Percentiles rank a stretch among this genome's conserved stretches.
Evolutionary conservation across 2,797 vertebrate genomes (phyloP).

Genomic region (Cryptoprocta ferox): DNA sequence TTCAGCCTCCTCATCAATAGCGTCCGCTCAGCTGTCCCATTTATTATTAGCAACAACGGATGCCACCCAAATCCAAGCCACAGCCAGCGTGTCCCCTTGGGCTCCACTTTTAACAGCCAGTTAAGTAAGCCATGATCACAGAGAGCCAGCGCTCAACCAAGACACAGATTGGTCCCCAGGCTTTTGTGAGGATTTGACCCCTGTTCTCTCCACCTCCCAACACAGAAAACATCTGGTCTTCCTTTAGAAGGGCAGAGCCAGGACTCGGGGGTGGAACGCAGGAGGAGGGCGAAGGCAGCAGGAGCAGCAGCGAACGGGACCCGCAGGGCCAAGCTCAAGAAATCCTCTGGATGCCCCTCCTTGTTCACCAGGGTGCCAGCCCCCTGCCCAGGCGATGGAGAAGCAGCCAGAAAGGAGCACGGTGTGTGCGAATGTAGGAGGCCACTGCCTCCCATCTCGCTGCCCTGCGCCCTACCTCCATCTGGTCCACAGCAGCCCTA

Average conservation of each 20-base stretch:
- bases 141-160: not conserved
- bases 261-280: not conserved
- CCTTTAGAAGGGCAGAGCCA: not conserved
- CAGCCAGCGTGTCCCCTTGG: not conserved
- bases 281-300: not conserved
- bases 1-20: not conserved
- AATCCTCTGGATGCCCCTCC: not conserved
- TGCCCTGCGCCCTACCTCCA: not conserved
- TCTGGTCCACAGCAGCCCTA: not conserved
- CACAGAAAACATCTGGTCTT: constrained; percentile 39
- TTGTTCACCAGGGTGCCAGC: not conserved
- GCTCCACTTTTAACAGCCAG: constrained; percentile 13
- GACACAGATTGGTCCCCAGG: not conserved
- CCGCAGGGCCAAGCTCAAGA: not conserved
- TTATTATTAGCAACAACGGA: constrained; percentile 71
- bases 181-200: not conserved
- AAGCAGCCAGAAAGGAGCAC: not conserved
- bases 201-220: not conserved
- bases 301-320: not conserved
- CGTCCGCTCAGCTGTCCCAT: constrained; percentile 50
- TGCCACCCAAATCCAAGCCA: constrained; percentile 37
- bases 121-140: constrained; percentile 14
- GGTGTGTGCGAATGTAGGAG: fast-evolving
- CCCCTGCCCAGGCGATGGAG: not conserved
- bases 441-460: not conserved